phyloP scores from a whole-genome alignment of 2,888 invertebrate species.

The Patella depressa region DNA sequence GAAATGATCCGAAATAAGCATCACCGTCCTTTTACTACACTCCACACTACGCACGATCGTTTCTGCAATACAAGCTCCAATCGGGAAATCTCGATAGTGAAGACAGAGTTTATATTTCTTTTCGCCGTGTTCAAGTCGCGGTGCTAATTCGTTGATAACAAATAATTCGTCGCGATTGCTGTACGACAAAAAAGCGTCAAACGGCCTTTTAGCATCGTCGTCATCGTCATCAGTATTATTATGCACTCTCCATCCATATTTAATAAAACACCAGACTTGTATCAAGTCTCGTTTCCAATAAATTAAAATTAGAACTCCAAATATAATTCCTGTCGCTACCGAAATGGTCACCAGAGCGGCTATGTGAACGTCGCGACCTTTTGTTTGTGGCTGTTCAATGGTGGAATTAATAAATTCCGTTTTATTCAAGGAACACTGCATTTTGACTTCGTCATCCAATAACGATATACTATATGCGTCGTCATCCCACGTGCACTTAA shows the following conservation, averaged over 20 bases:
- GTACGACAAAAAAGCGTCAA: slow-evolving; percentile 92
- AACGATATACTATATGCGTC: slow-evolving; percentile 2
- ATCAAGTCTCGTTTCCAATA: slow-evolving; percentile 36
- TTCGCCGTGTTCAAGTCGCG: slow-evolving; percentile 85
- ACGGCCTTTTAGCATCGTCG: slow-evolving; percentile 66
- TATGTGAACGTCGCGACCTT: slow-evolving; percentile 2
- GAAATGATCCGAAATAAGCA: slow-evolving; percentile 90
- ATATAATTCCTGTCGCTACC: slow-evolving; percentile 20
- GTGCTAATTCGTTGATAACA: slow-evolving; percentile 86
- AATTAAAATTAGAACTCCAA: slow-evolving; percentile 23
- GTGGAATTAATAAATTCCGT: slow-evolving; percentile 17
- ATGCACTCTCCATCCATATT: slow-evolving; percentile 38
- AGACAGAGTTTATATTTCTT: slow-evolving; percentile 74
- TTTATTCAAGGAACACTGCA: slow-evolving; percentile 15
- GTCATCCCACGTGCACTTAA: slow-evolving; percentile 12
- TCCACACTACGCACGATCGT: slow-evolving; percentile 90
- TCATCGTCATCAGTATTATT: slow-evolving; percentile 24
- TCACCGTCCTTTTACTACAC: slow-evolving; percentile 86
- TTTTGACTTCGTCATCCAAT: slow-evolving; percentile 15
- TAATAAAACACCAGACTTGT: slow-evolving; percentile 36
- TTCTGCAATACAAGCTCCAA: slow-evolving; percentile 78
- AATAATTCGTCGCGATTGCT: slow-evolving; percentile 83
- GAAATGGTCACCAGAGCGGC: slow-evolving; percentile 26
- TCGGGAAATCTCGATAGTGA: slow-evolving; percentile 57
- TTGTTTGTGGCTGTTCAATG: background rate